Evolutionary conservation across 2,888 invertebrate genomes (phyloP).

Genomic region (Tipula confusa): DNA sequence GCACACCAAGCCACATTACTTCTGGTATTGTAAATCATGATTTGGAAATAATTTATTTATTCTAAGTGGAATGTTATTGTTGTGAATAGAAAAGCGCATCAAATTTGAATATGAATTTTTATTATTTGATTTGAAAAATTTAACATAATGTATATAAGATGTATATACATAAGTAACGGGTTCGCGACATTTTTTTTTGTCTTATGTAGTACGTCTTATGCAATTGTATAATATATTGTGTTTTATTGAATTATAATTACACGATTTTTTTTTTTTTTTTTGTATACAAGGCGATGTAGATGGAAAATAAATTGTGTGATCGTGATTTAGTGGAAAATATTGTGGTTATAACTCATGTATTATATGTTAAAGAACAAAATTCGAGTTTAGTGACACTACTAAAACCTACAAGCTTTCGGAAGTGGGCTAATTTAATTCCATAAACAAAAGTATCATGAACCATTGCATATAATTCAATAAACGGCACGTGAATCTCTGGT

Average conservation of each 20-base stretch:
- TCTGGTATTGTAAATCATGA: neutral
- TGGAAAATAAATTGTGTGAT: neutral
- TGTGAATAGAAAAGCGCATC: neutral
- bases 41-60: neutral
- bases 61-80: neutral
- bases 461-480: no score
- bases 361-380: no score
- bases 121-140: conserved; percentile 12
- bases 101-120: conserved; percentile 6
- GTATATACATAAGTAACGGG: neutral
- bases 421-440: no score
- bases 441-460: no score
- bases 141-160: neutral
- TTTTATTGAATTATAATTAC: conserved; percentile 25
- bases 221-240: neutral
- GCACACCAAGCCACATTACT: neutral
- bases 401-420: no score
- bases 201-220: no score
- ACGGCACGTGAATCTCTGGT: no score
- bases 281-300: neutral
- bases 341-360: no score
- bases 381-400: no score
- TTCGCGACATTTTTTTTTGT: neutral
- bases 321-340: neutral
- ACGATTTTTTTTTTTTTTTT: neutral